phyloP scores from a whole-genome alignment of 1,140 invertebrate species.

The Drosophila albomicans region DNA sequence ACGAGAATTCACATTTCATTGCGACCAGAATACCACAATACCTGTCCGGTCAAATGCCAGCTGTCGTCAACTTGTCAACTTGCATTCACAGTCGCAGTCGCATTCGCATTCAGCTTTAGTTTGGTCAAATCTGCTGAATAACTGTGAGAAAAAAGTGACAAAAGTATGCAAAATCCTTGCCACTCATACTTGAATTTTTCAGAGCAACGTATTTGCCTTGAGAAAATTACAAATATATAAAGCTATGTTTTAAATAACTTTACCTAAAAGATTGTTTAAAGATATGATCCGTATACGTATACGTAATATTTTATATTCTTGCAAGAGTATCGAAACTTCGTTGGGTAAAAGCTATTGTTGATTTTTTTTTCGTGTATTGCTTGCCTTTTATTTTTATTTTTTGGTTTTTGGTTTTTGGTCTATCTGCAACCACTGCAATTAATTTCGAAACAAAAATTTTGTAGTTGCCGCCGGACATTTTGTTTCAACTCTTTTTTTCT shows the following conservation, averaged over 20 bases:
- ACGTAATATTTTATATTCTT: constrained; percentile 1
- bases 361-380: not conserved
- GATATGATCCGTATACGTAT: no score
- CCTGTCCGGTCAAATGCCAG: constrained; percentile 33
- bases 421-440: constrained; percentile 69
- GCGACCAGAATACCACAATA: constrained; percentile 12
- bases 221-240: no score
- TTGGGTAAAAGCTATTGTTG: not conserved
- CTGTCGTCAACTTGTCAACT: constrained; percentile 30
- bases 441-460: constrained; percentile 71
- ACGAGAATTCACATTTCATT: constrained; percentile 17
- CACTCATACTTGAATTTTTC: constrained; percentile 8
- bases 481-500: constrained; percentile 53
- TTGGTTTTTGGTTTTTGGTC: constrained; percentile 3
- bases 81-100: not conserved
- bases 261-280: no score
- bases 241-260: no score
- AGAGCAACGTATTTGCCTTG: no score
- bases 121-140: not conserved
- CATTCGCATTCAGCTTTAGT: not conserved
- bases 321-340: constrained; percentile 2
- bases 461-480: constrained; percentile 62
- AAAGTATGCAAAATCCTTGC: not conserved
- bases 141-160: not conserved
- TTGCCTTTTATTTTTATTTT: constrained; percentile 11